These are phyloP conservation scores for Pleuronectes platessa DNA, from an alignment of 2,113 vertebrate species.

Conservation along the genomic window DNA sequence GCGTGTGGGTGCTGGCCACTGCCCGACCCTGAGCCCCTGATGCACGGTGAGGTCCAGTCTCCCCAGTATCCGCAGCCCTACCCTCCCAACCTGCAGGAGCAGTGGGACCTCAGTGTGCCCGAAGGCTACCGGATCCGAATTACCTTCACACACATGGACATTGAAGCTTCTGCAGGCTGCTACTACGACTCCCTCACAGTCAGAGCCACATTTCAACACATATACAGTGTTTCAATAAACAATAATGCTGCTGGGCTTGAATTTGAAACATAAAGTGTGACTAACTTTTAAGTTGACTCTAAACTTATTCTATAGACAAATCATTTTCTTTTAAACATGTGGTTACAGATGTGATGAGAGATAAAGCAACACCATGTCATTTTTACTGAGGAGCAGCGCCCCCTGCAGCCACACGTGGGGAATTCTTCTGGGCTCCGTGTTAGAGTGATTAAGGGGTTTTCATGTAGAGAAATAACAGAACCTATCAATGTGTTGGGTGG, in stretches of 20 bases:
- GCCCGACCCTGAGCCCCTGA: slow-evolving; percentile 17
- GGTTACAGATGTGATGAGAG: too few relatives aligned
- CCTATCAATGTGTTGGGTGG: too few relatives aligned
- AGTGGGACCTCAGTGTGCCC: slow-evolving; percentile 86
- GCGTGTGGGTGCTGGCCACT: slow-evolving; percentile 44
- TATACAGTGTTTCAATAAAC: not conserved
- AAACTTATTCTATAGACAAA: too few relatives aligned
- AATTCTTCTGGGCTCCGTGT: too few relatives aligned
- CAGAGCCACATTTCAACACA: slow-evolving; percentile 46
- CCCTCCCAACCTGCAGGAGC: slow-evolving; percentile 78
- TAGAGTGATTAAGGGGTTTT: too few relatives aligned
- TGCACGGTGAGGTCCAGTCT: slow-evolving; percentile 86
- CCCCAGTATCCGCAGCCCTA: slow-evolving; percentile 89
- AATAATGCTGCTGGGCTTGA: not conserved
- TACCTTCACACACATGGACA: slow-evolving; percentile 88
- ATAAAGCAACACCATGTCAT: too few relatives aligned
- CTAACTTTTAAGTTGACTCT: too few relatives aligned
- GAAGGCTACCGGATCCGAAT: slow-evolving; percentile 88
- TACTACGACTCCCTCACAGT: slow-evolving; percentile 92
- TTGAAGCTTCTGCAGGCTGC: slow-evolving; percentile 88
- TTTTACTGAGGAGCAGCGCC: too few relatives aligned
- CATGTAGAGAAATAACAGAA: too few relatives aligned
- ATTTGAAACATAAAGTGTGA: not conserved
- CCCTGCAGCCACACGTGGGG: too few relatives aligned
- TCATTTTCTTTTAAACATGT: too few relatives aligned